Base-by-base conservation (phyloP, 2,888 invertebrate genomes). In the Molanna angustata region DNA sequence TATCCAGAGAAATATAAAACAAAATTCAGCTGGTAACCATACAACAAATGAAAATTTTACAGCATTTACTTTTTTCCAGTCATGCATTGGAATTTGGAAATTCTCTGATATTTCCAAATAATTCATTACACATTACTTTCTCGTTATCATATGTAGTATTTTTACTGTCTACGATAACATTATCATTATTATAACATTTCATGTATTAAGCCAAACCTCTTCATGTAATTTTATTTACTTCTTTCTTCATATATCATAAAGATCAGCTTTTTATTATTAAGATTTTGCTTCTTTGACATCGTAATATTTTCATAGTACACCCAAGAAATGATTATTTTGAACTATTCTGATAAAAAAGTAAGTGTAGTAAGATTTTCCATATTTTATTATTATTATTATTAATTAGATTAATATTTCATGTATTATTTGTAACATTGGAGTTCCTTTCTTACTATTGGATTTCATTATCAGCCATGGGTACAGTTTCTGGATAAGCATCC, bases 401-500 rank as follows among this genome's bases (percentile, higher is more conserved):
- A n/a, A 37, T 16, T 47, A 47, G 47, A 27, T 17, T 16, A 45
- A 9, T 7, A 47, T 47, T 39, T 47, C 37, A 41, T 40, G 48
- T 48, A 48, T 40, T 33, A 17, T 40, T 48, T 22, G 48, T n/a
- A 35, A 13, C 14, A 35, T 13, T 35, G n/a, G 22, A 40, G 39
- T 39, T 48, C 27, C 31, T 40, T 21, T 41, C 31, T 47, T 27
- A 40, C 41, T 48, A 22, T 48, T 48, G 48, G 31, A 48, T 37
- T 20, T 20, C 17, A n/a, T n/a, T n/a, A 22, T 22, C 22, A 39
- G 18, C 19, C 22, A 41, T 48, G 48, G 48, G 40, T 22, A 41
- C 32, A 41, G 45, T 33, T 54, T 37, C 54, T 47, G 50, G 54
- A 54, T 50, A 54, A 54, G 54, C 50, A 54, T 50, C 41, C 42